A percentile compares a stretch with the other conserved stretches of the same genome.
These are phyloP conservation scores for Herpailurus yagouaroundi DNA, from an alignment of 2,113 vertebrate species.

Conservation along the genomic window DNA sequence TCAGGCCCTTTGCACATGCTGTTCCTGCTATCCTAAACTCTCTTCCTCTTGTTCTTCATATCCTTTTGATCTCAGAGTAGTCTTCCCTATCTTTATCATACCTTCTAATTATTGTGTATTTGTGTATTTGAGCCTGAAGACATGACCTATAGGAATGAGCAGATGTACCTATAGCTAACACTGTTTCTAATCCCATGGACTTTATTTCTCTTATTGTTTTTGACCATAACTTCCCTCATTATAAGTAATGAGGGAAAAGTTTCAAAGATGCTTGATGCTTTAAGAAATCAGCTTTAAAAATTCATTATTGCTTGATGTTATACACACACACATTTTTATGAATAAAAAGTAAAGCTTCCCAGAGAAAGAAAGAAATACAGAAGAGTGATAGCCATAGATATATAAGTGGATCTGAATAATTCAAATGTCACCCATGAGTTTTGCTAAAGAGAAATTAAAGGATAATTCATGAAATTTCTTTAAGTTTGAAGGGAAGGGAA, in stretches of 20 bases:
- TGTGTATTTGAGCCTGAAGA: neutral
- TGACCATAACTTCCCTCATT: neutral
- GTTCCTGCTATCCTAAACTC: neutral
- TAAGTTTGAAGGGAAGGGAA: constrained; percentile 24
- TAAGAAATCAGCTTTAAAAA: constrained; percentile 13
- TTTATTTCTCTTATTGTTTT: neutral
- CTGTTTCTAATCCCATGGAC: neutral
- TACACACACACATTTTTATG: neutral
- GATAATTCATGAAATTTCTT: neutral
- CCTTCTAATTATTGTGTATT: neutral
- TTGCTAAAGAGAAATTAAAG: constrained; percentile 16
- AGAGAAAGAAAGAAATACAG: neutral
- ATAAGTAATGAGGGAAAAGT: neutral
- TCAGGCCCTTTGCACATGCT: neutral
- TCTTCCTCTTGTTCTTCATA: neutral
- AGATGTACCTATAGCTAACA: neutral
- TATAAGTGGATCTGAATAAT: neutral
- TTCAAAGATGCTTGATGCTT: neutral
- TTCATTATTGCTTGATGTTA: neutral
- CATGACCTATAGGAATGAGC: neutral
- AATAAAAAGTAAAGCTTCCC: neutral
- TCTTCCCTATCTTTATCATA: accelerated
- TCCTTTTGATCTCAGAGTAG: neutral
- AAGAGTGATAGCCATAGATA: neutral
- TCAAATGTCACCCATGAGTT: neutral